Conservation (phyloP, 2,888 invertebrate species). For the Lycocerus yunnanus region DNA sequence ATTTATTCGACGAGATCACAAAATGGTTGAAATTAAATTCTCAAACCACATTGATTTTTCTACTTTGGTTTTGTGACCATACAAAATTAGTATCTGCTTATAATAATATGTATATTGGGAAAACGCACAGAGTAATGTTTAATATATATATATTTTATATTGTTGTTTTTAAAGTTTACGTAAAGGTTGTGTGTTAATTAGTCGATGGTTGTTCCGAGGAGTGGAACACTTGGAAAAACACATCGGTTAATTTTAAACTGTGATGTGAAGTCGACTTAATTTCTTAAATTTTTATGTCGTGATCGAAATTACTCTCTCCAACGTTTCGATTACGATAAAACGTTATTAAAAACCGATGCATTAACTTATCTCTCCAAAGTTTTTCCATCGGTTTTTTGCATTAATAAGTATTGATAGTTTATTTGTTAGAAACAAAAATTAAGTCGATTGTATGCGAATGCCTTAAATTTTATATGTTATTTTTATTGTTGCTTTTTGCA, state of each 20-base stretch:
- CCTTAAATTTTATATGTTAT: conserved; percentile 37
- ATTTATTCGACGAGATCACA: not conserved
- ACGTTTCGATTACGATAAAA: conserved; percentile 13
- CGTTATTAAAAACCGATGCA: conserved; percentile 11
- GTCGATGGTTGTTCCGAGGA: conserved; percentile 39
- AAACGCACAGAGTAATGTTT: conserved; percentile 47
- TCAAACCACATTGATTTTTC: not conserved
- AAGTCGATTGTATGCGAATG: conserved; percentile 33
- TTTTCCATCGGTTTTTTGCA: conserved; percentile 18
- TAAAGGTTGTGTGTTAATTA: conserved; percentile 47
- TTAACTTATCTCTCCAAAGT: conserved; percentile 42
- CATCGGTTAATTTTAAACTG: conserved; percentile 42
- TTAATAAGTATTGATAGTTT: not conserved
- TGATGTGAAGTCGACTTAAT: conserved; percentile 38
- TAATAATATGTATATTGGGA: conserved; percentile 56
- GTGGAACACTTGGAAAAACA: conserved; percentile 46
- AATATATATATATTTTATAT: conserved; percentile 49
- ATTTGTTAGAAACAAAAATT: conserved; percentile 13
- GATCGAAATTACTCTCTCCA: conserved; percentile 27
- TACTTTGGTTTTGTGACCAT: conserved; percentile 13
- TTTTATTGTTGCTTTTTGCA: conserved; percentile 43
- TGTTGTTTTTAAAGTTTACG: conserved; percentile 48
- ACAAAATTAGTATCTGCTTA: conserved; percentile 36
- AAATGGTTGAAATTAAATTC: conserved; percentile 7
- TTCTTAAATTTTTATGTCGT: conserved; percentile 6